These are phyloP conservation scores for Prionace glauca DNA, from an alignment of 2,797 vertebrate species.

Conservation along the genomic window DNA sequence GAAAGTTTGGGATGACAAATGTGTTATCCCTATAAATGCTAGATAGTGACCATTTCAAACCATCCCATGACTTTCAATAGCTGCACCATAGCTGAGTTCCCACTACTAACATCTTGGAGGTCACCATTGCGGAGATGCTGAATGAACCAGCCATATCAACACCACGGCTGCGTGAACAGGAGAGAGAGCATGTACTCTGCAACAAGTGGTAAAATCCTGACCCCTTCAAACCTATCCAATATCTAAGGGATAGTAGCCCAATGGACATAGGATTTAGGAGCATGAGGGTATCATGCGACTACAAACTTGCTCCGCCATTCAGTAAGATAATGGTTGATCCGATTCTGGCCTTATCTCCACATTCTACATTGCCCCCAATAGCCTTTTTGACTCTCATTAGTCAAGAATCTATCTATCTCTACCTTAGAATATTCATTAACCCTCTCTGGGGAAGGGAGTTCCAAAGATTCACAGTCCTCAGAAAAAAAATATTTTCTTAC, in stretches of 20 bases:
- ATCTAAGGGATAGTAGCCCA: background rate
- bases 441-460: no score
- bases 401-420: no score
- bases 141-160: background rate
- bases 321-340: no score
- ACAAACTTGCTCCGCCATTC: no score
- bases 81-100: background rate
- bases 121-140: background rate
- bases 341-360: no score
- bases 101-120: background rate
- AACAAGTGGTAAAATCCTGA: background rate
- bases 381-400: no score
- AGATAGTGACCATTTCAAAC: background rate
- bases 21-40: background rate
- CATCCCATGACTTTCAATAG: background rate
- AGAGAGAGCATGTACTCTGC: background rate
- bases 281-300: no score
- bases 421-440: no score
- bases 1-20: background rate
- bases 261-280: no score
- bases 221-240: background rate
- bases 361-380: no score
- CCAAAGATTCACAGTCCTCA: no score
- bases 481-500: no score
- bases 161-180: background rate